phyloP scores from a whole-genome alignment of 2,797 vertebrate species.

The Chelidonichthys spinosus region DNA sequence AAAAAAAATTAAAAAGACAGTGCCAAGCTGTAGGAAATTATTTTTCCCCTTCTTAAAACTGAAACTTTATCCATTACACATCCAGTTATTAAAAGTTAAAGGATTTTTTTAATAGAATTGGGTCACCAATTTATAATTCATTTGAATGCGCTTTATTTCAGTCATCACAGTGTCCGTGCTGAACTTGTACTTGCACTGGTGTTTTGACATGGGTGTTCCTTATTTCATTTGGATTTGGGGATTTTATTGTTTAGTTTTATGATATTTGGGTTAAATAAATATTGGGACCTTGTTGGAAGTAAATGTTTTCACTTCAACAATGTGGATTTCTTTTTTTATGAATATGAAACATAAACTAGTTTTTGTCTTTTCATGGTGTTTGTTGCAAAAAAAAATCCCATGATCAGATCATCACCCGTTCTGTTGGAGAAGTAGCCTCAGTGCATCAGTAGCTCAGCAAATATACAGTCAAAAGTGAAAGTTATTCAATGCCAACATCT shows the following conservation, averaged over 20 bases:
- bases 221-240: neutral
- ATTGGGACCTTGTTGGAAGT: neutral
- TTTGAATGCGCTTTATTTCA: neutral
- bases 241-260: neutral
- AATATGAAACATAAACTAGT: neutral
- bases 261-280: neutral
- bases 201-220: neutral
- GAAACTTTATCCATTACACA: neutral
- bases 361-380: neutral
- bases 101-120: neutral
- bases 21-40: neutral
- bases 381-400: too few species aligned
- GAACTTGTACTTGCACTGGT: neutral
- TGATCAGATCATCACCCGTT: too few species aligned
- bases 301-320: neutral
- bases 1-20: too few species aligned
- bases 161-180: neutral
- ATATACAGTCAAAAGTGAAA: slow-evolving; percentile 1
- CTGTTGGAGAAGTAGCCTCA: neutral
- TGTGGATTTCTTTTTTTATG: too few species aligned
- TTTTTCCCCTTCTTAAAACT: neutral
- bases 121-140: neutral
- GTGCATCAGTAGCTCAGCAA: slow-evolving; percentile 4
- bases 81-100: neutral
- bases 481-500: slow-evolving; percentile 5